These are phyloP conservation scores for Stichopus chloronotus DNA, from an alignment of 35 echinoderm and acorn worm genomes.

Conservation along the genomic window DNA sequence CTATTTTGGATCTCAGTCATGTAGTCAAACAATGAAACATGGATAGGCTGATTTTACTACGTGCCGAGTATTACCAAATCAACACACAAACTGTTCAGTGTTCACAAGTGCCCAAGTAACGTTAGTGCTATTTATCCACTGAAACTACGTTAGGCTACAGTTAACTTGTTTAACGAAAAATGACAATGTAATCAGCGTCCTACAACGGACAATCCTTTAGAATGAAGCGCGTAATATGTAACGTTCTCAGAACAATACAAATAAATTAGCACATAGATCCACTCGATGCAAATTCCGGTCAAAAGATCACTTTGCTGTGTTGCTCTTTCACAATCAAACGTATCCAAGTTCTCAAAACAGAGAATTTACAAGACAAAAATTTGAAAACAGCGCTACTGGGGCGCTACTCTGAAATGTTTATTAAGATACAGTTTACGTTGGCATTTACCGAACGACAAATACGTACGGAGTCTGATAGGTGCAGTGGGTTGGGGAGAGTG, in stretches of 20 bases:
- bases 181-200: neutral
- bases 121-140: neutral
- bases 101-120: neutral
- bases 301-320: neutral
- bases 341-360: neutral
- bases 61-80: neutral
- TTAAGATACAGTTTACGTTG: neutral
- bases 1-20: neutral
- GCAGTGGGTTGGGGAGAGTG: no score
- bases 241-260: neutral
- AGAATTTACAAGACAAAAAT: neutral
- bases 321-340: neutral
- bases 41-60: no score
- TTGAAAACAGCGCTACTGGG: constrained; percentile 25
- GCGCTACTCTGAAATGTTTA: constrained; percentile 20
- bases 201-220: neutral
- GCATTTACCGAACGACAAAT: no score
- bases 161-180: neutral
- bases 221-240: neutral
- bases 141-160: neutral
- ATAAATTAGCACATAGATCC: neutral
- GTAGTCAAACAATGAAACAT: no score
- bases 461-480: no score
- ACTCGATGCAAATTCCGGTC: no score
- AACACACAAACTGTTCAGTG: neutral